Percentiles rank a stretch among this genome's conserved stretches.
These are phyloP conservation scores for Troides oblongomaculatus DNA, from an alignment of 2,888 invertebrate genomes.

Conservation along the genomic window DNA sequence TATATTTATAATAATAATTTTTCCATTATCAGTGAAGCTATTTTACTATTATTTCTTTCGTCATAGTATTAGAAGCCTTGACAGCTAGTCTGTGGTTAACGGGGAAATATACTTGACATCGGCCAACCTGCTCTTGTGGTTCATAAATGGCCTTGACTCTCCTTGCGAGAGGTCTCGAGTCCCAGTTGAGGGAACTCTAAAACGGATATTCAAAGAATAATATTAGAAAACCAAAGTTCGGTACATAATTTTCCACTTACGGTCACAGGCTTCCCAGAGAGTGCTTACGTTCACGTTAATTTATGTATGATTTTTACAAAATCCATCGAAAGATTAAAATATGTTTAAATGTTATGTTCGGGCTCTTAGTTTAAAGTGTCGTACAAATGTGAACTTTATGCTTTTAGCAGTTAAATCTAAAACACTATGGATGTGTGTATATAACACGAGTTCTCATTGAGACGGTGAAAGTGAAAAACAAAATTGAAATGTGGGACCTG, in stretches of 20 bases:
- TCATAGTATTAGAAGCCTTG: too few relatives aligned
- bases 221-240: too few relatives aligned
- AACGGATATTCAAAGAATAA: too few relatives aligned
- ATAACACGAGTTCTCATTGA: not conserved
- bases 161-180: too few relatives aligned
- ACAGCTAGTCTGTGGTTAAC: too few relatives aligned
- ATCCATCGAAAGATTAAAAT: not conserved
- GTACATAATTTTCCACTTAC: not conserved
- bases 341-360: not conserved
- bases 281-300: not conserved
- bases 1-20: too few relatives aligned
- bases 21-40: too few relatives aligned
- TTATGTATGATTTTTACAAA: not conserved
- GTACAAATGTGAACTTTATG: slow-evolving; percentile 2
- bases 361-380: not conserved
- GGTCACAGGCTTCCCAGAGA: not conserved
- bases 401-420: not conserved
- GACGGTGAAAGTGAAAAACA: slow-evolving; percentile 27
- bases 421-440: not conserved
- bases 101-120: too few relatives aligned
- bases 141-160: too few relatives aligned
- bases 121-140: too few relatives aligned
- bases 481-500: slow-evolving; percentile 21
- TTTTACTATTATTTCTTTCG: too few relatives aligned
- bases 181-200: too few relatives aligned